phyloP scores from a whole-genome alignment of 2,797 vertebrate genomes.

The Mormyrops attenuatus region DNA sequence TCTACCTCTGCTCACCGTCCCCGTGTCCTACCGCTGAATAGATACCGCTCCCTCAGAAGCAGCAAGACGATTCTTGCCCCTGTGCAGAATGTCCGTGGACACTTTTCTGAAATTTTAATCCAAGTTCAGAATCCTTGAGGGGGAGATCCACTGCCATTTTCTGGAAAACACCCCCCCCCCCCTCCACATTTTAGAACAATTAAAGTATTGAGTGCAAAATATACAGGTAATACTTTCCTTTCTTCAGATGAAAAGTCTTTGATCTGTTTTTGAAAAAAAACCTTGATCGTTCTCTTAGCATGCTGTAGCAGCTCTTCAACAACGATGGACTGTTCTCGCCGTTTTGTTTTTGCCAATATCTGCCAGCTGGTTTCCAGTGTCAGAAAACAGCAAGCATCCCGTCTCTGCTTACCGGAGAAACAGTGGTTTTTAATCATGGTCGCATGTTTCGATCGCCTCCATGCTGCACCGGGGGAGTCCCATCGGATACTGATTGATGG shows the following conservation, averaged over 20 bases:
- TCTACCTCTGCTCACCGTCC: background rate
- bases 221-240: conserved; percentile 35
- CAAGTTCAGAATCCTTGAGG: conserved; percentile 11
- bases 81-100: conserved; percentile 20
- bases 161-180: conserved; percentile 26
- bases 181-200: conserved; percentile 34
- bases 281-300: conserved; percentile 31
- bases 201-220: conserved; percentile 36
- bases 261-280: conserved; percentile 23
- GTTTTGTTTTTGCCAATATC: conserved; percentile 27
- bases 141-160: background rate
- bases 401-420: conserved; percentile 44
- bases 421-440: conserved; percentile 43
- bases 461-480: conserved; percentile 36
- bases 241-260: conserved; percentile 35
- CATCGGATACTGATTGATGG: conserved; percentile 42
- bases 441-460: conserved; percentile 55
- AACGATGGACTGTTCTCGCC: conserved; percentile 43
- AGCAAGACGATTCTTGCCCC: conserved; percentile 31
- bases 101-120: conserved; percentile 28
- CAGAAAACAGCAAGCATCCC: conserved; percentile 39
- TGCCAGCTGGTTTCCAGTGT: conserved; percentile 35
- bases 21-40: conserved; percentile 20
- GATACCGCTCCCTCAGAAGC: conserved; percentile 25
- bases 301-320: conserved; percentile 32